Conservation (phyloP, 2,797 vertebrate species). For the Microctenopoma lineatum region DNA sequence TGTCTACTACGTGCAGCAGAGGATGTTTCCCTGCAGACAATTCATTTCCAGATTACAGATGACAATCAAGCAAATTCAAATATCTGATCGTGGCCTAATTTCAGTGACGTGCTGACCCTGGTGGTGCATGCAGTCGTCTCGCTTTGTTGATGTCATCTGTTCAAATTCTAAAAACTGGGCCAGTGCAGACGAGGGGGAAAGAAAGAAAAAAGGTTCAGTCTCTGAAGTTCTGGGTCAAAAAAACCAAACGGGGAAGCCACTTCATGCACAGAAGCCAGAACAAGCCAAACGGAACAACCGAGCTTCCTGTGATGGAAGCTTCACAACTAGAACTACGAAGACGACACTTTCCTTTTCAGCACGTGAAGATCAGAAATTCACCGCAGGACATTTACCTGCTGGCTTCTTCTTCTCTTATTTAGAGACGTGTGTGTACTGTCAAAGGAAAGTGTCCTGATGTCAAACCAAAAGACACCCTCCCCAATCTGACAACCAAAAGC, state of each 20-base stretch:
- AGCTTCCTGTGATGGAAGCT: conserved; percentile 60
- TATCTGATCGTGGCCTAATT: neutral
- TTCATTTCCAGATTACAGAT: conserved; percentile 6
- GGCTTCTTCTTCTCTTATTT: no score
- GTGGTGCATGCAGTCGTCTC: conserved; percentile 30
- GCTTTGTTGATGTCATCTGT: conserved; percentile 42
- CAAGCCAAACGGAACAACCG: conserved; percentile 69
- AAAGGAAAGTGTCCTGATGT: conserved; percentile 65
- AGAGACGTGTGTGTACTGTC: conserved; percentile 40
- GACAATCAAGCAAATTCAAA: conserved; percentile 21
- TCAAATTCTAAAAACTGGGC: conserved; percentile 1
- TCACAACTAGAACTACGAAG: conserved; percentile 53
- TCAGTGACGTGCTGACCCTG: neutral
- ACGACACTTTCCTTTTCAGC: conserved; percentile 74
- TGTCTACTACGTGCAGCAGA: neutral
- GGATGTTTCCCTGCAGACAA: conserved; percentile 11
- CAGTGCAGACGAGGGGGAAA: neutral
- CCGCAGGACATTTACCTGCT: neutral
- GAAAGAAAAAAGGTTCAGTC: conserved; percentile 1
- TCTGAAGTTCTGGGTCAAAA: conserved; percentile 38
- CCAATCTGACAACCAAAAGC: conserved; percentile 76
- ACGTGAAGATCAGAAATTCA: neutral
- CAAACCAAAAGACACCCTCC: conserved; percentile 63
- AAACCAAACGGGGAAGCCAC: conserved; percentile 67
- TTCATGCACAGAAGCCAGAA: conserved; percentile 81